Evolutionary conservation across 2,888 invertebrate genomes (phyloP), one percentile per base, ranked within the genome.

Genomic region (Cephus pulcher): DNA sequence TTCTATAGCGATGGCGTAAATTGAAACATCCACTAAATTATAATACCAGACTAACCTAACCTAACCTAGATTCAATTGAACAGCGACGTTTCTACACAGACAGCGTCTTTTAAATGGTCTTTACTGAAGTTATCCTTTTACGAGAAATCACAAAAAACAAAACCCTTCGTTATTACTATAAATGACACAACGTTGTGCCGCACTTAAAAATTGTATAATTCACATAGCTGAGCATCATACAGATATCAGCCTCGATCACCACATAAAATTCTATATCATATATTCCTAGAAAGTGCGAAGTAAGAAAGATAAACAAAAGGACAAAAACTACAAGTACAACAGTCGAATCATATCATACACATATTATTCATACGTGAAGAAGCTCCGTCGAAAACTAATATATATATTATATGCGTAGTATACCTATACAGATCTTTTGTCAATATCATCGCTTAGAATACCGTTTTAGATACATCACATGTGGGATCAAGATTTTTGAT

Each of bases 261-360:
- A 56, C 2, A 56, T 9, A 6, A 56, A 9, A 56, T 9, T 56
- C 56, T 23, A 23, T 56, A 9, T 23, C 56, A 56, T 56, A 56
- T 56, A 56, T 56, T 9, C 56, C 56, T 56, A 56, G 23, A 56
- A 56, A 56, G 56, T 9, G 56, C 56, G 56, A 56, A 56, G 6
- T 23, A 23, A 56, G 70, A 76, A 69, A 69, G 35, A 69, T 74
- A 75, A 84, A 78, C 30, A 81, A 78, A 80, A 79, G 68, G 81
- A 79, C 78, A 80, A 84, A 56, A 56, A 56, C 56, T 56, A 56
- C 56, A 56, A 86, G 84, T 87, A 86, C 85, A 88, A 87, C 78
- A 86, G 87, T 23, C 85, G 83, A 86, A 83, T 88, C 89, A 89
- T 89, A 89, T 89, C 88, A 88, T 80, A 84, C 56, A 23, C 23